A percentile compares a stretch with the other conserved stretches of the same genome.
These are phyloP conservation scores for Sebastolobus altivelis DNA, from an alignment of 2,797 vertebrate genomes.

Conservation along the genomic window DNA sequence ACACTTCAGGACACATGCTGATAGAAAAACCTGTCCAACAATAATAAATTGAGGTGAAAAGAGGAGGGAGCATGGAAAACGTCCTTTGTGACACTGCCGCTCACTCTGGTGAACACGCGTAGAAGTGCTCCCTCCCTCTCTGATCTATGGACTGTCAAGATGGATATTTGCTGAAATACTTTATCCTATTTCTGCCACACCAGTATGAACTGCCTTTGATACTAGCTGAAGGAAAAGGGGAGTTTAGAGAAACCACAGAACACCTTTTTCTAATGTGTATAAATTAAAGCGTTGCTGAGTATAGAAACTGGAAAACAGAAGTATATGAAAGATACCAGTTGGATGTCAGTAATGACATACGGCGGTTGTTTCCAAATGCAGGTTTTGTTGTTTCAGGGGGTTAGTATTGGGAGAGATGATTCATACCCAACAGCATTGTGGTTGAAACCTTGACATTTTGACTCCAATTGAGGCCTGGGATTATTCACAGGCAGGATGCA, in stretches of 20 bases:
- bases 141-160: conserved; percentile 83
- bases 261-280: conserved; percentile 39
- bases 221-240: conserved; percentile 44
- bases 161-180: conserved; percentile 76
- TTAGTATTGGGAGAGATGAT: conserved; percentile 46
- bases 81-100: conserved; percentile 69
- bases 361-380: conserved; percentile 4
- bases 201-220: conserved; percentile 71
- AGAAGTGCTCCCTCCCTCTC: conserved; percentile 67
- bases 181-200: conserved; percentile 72
- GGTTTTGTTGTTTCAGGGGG: conserved; percentile 13
- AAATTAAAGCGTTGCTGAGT: conserved; percentile 57
- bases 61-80: conserved; percentile 67
- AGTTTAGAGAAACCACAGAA: conserved; percentile 46
- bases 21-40: conserved; percentile 56
- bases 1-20: conserved; percentile 41
- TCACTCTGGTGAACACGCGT: conserved; percentile 71
- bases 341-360: background rate
- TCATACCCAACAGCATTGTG: conserved; percentile 51
- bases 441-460: conserved; percentile 56
- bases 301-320: conserved; percentile 14
- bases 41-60: conserved; percentile 79
- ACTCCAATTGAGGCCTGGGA: conserved; percentile 42
- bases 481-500: conserved; percentile 48
- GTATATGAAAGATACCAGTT: conserved; percentile 4